Evolutionary conservation across 2,888 invertebrate species (phyloP).

Genomic region (Cephus pygmeus): DNA sequence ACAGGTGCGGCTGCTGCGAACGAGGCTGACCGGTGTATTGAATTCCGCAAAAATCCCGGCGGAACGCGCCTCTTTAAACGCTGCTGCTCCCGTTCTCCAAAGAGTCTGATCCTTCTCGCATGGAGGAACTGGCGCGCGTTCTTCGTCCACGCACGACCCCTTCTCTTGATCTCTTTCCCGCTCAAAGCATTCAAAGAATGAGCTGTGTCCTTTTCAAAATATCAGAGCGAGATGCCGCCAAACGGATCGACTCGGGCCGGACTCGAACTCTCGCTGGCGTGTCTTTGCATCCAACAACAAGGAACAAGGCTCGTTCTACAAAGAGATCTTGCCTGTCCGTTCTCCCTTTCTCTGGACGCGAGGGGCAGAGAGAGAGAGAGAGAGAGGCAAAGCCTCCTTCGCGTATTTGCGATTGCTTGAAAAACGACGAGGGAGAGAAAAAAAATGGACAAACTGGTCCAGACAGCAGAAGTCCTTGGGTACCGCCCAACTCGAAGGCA

Average conservation of each 20-base stretch:
- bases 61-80: conserved; percentile 29
- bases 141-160: not conserved
- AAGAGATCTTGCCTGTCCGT: not conserved
- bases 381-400: not conserved
- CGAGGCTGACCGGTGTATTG: conserved; percentile 56
- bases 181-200: not conserved
- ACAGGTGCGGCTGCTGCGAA: conserved; percentile 35
- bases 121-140: too few species aligned
- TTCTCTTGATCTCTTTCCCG: not conserved
- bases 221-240: not conserved
- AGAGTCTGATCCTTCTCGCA: too few species aligned
- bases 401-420: not conserved
- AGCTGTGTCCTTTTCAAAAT: not conserved
- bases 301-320: not conserved
- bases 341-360: not conserved
- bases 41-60: conserved; percentile 49
- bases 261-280: not conserved
- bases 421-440: conserved; percentile 7
- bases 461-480: conserved; percentile 41
- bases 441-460: conserved; percentile 29
- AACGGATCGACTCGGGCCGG: not conserved
- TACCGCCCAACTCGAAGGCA: conserved; percentile 41
- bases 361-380: not conserved
- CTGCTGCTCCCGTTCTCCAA: not conserved
- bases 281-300: not conserved